Evolutionary conservation across 1,140 invertebrate species (phyloP), one percentile per base, ranked within the genome.

Genomic region (Thaumetopoea pityocampa): DNA sequence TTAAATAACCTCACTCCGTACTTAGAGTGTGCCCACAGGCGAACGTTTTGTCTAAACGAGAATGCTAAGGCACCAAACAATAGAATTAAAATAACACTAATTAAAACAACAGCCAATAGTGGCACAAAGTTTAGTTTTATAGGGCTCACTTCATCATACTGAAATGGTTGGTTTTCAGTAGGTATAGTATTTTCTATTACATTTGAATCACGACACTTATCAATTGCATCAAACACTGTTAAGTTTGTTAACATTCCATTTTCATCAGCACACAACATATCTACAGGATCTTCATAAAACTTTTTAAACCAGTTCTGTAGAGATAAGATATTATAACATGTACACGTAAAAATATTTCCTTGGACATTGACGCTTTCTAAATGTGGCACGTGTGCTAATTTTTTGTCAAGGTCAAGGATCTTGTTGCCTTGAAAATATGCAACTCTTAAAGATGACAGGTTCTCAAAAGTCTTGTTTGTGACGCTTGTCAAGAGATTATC

Each of bases 351-450:
- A 50, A 87, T 77, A 74, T 93, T 93, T 19, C 90, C 88, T 36
- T 88, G 86, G 7, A 93, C 67, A 42, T 87, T 87, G 6, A 92
- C 81, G 40, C 82, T 91, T 16, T 91, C 89, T 20, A 96, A 84
- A 54, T 92, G 91, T 0, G 89, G 88, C 89, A 42, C 87, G 62
- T 37, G 69, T 69, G 87, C 57, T 54, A 86, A 79, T 64, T 89
- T 91, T 89, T 94, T 90, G 27, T 92, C 89, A 63, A 94, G 92
- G 38, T 90, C 89, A 5, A 87, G 82, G 16, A 96, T 89, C 55
- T 89, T 89, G 77, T 96, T 96, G 56, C 91, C 89, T 79, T 95
- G 92, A 36, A 96, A 82, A 49, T 92, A 88, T 5, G 94, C 79
- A 19, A 94, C 88, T 67, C 94, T 90, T 27, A 96, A 83, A 34